These are phyloP conservation scores for Oopsacas minuta DNA, from an alignment of 37 sponge, comb jelly and placozoan species.

Conservation along the genomic window DNA sequence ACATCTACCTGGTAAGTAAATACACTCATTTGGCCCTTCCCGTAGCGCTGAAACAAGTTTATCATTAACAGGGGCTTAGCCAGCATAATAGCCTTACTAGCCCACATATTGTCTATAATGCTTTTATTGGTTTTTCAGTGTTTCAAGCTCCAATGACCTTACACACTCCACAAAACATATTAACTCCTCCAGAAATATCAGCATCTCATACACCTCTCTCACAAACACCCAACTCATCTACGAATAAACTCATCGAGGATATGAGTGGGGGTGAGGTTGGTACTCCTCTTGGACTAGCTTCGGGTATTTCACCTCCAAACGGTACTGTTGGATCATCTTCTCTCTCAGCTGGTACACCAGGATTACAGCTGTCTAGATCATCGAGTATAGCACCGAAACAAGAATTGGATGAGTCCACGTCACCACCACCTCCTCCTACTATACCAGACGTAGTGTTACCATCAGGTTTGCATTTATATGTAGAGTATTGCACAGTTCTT, in stretches of 20 bases:
- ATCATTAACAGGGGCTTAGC: no score
- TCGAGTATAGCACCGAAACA: neutral
- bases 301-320: neutral
- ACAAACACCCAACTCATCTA: neutral
- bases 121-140: neutral
- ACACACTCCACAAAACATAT: neutral
- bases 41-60: no score
- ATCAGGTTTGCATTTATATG: neutral
- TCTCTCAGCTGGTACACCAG: neutral
- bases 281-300: neutral
- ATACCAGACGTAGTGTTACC: neutral
- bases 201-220: neutral
- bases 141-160: neutral
- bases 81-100: no score
- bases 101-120: no score
- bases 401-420: constrained; percentile 8
- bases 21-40: no score
- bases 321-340: neutral
- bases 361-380: neutral
- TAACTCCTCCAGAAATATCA: neutral
- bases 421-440: neutral
- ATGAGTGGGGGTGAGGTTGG: neutral
- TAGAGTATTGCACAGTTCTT: no score
- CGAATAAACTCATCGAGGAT: neutral
- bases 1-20: constrained; percentile 47